Conservation (phyloP, 2,888 invertebrate species). For the Balanococcus diminutus region DNA sequence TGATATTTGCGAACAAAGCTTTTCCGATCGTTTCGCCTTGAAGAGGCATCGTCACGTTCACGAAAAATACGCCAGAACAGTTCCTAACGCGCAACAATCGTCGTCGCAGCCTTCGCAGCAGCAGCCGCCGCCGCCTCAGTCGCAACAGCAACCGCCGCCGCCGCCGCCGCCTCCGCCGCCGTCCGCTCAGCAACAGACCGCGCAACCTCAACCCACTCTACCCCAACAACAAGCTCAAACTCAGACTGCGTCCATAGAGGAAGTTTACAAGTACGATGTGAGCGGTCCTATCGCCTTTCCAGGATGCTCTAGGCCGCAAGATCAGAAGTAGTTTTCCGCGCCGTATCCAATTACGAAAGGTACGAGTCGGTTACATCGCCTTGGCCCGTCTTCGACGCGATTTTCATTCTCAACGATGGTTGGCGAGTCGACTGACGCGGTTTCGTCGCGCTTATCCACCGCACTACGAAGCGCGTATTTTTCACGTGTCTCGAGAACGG, state of each 20-base stretch:
- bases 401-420: too few species aligned
- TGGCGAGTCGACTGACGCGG: too few species aligned
- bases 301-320: constrained; percentile 59
- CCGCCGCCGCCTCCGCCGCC: constrained; percentile 47
- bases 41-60: constrained; percentile 86
- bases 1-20: constrained; percentile 83
- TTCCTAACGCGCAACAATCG: constrained; percentile 58
- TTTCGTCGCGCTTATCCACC: too few species aligned
- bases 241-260: constrained; percentile 54
- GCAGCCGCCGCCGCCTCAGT: constrained; percentile 57
- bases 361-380: too few species aligned
- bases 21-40: constrained; percentile 84
- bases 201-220: constrained; percentile 55
- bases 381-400: too few species aligned
- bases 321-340: constrained; percentile 55
- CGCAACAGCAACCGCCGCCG: neutral
- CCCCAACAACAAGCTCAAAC: constrained; percentile 54
- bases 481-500: too few species aligned
- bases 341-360: too few species aligned
- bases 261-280: constrained; percentile 60
- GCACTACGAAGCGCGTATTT: too few species aligned
- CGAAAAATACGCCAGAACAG: constrained; percentile 75
- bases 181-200: constrained; percentile 53
- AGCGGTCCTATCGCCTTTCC: constrained; percentile 60
- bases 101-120: constrained; percentile 59